phyloP scores from a whole-genome alignment of 1,140 invertebrate genomes.

The Euura saliciscinereae region DNA sequence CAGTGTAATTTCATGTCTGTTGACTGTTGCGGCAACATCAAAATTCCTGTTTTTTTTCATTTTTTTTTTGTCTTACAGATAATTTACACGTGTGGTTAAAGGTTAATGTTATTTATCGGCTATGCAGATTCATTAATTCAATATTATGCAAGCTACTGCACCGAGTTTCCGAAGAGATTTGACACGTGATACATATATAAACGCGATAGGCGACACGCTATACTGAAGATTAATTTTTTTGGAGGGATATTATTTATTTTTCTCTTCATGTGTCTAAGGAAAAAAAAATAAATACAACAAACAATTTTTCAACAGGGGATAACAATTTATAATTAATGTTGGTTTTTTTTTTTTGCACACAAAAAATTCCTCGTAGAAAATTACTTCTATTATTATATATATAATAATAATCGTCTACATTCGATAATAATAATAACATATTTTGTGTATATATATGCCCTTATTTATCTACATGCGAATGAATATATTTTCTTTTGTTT shows the following conservation, averaged over 20 bases:
- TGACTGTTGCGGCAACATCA: too few relatives aligned
- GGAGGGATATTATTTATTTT: background rate
- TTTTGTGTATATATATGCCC: background rate
- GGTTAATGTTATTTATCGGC: background rate
- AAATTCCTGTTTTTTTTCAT: background rate
- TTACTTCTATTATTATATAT: conserved; percentile 9
- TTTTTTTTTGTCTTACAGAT: background rate
- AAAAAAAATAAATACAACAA: too few relatives aligned
- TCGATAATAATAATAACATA: conserved; percentile 10
- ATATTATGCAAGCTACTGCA: background rate
- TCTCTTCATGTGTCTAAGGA: background rate
- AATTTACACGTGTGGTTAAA: background rate
- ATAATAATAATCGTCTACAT: conserved; percentile 12
- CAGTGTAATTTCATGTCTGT: too few relatives aligned
- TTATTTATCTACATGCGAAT: conserved; percentile 8
- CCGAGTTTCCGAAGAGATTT: too few relatives aligned
- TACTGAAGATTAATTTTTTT: background rate
- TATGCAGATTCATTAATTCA: background rate
- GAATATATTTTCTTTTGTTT: conserved; percentile 14
- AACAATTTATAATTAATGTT: too few relatives aligned
- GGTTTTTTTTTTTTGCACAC: too few relatives aligned
- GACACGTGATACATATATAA: too few relatives aligned
- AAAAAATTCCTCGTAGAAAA: background rate
- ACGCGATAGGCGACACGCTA: background rate
- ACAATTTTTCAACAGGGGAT: background rate